Conservation (phyloP, 2,797 vertebrate species). For the Botia almorhae region DNA sequence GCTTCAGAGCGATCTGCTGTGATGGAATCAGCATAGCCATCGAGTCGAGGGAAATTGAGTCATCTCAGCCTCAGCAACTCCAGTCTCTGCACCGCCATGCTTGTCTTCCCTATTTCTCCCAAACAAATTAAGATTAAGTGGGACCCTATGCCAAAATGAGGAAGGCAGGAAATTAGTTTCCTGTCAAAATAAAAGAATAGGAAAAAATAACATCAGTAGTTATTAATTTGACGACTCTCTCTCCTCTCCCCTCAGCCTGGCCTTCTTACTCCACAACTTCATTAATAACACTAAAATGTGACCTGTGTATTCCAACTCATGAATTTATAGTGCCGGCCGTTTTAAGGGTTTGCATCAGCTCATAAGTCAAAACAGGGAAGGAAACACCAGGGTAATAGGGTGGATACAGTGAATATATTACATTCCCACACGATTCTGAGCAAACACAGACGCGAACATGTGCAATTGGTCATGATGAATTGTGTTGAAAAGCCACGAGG, state of each 20-base stretch:
- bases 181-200: conserved; percentile 64
- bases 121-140: conserved; percentile 63
- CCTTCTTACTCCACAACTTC: conserved; percentile 59
- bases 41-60: conserved; percentile 45
- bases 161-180: conserved; percentile 63
- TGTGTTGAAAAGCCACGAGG: conserved; percentile 1
- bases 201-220: conserved; percentile 56
- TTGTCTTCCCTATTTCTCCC: conserved; percentile 49
- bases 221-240: conserved; percentile 69
- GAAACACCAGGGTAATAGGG: conserved; percentile 3
- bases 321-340: conserved; percentile 61
- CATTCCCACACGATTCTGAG: conserved; percentile 7
- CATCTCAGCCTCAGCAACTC: conserved; percentile 30
- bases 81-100: conserved; percentile 27
- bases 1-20: conserved; percentile 27
- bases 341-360: conserved; percentile 62
- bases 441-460: conserved; percentile 20
- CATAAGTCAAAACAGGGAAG: conserved; percentile 65
- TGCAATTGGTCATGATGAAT: conserved; percentile 45
- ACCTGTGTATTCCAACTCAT: conserved; percentile 53
- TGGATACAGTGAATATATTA: conserved; percentile 45
- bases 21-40: conserved; percentile 42
- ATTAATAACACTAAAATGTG: conserved; percentile 67
- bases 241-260: conserved; percentile 34
- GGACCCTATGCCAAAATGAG: conserved; percentile 49